These are phyloP conservation scores for Cerceris rybyensis DNA, from an alignment of 2,888 invertebrate genomes.

Conservation along the genomic window DNA sequence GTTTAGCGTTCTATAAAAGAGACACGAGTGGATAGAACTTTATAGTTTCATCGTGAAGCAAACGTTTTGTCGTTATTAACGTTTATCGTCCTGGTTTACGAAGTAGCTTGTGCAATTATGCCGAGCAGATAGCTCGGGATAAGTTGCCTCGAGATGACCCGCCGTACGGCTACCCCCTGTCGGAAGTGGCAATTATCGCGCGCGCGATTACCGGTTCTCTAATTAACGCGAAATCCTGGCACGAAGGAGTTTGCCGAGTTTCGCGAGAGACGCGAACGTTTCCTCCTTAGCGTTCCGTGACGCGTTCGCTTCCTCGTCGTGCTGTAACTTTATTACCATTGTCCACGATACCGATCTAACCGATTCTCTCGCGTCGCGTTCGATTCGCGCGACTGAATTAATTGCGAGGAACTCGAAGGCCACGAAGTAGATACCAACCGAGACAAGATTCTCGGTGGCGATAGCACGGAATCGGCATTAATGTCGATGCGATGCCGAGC, in stretches of 20 bases:
- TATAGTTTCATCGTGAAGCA: too few species aligned
- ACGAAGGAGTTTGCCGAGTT: too few species aligned
- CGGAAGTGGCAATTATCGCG: too few species aligned
- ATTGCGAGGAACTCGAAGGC: constrained; percentile 44
- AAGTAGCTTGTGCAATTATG: constrained; percentile 37
- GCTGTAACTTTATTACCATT: constrained; percentile 10
- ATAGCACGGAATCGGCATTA: constrained; percentile 44
- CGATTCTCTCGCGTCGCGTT: not conserved
- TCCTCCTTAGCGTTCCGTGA: constrained; percentile 12
- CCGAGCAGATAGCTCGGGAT: too few species aligned
- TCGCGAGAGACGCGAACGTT: constrained; percentile 1
- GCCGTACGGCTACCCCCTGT: too few species aligned
- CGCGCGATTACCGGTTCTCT: not conserved
- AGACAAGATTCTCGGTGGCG: constrained; percentile 25
- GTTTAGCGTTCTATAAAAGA: not conserved
- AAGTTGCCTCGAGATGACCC: too few species aligned
- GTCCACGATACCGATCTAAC: constrained; percentile 5
- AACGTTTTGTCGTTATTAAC: too few species aligned
- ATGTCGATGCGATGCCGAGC: constrained; percentile 40
- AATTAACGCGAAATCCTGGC: constrained; percentile 36
- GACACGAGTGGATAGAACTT: too few species aligned
- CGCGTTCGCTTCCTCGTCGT: not conserved
- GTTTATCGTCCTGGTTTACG: too few species aligned
- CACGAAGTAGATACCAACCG: constrained; percentile 10
- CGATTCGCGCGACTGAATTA: constrained; percentile 16